Evolutionary conservation across 1,140 invertebrate genomes (phyloP).

Genomic region (Diachasma alloeum): DNA sequence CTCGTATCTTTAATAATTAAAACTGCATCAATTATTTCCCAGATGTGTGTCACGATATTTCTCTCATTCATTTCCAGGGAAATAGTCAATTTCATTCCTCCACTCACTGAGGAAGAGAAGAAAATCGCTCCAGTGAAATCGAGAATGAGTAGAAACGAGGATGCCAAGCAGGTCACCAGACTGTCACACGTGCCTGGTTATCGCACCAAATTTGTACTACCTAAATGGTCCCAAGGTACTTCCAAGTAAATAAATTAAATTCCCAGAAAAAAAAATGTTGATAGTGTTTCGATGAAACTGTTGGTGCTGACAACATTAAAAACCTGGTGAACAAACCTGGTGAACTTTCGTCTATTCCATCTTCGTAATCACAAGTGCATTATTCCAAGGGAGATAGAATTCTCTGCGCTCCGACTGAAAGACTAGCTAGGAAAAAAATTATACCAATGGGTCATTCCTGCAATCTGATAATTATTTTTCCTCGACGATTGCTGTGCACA

Average conservation of each 20-base stretch:
- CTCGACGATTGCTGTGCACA: not conserved
- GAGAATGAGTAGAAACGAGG: not conserved
- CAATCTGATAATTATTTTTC: not conserved
- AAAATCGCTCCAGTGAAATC: not conserved
- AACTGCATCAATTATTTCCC: not conserved
- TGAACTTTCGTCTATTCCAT: not conserved
- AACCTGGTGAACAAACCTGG: not conserved
- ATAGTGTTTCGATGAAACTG: not conserved
- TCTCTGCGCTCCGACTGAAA: not conserved
- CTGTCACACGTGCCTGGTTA: not conserved
- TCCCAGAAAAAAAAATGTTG: not conserved
- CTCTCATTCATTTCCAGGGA: conserved; percentile 18
- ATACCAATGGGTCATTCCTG: not conserved
- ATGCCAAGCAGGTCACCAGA: not conserved
- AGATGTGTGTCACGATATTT: not conserved
- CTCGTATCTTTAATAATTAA: not conserved
- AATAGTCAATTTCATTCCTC: conserved; percentile 33
- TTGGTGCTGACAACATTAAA: not conserved
- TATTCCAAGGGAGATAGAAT: not conserved
- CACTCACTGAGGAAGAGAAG: conserved; percentile 21
- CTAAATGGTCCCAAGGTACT: not conserved
- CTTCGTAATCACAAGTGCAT: not conserved
- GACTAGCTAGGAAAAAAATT: not conserved
- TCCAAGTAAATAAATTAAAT: not conserved
- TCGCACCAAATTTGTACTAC: not conserved